Evolutionary conservation across 1,140 invertebrate genomes (phyloP).

Genomic region (Neodiprion fabricii): DNA sequence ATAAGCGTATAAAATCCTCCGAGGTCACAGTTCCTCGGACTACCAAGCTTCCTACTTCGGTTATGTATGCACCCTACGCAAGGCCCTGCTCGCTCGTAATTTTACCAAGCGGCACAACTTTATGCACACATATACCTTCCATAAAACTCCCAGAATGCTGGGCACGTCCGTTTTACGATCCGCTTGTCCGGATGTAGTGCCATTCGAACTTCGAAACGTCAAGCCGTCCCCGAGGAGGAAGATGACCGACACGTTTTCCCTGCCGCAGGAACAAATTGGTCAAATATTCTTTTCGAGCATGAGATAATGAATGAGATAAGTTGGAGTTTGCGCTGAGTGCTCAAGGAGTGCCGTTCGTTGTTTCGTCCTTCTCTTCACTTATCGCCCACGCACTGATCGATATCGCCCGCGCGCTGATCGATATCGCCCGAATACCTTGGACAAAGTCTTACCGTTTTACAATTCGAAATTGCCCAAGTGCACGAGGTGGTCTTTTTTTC

Average conservation of each 20-base stretch:
- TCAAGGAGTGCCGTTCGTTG: background rate
- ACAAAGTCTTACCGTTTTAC: no score
- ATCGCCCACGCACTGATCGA: background rate
- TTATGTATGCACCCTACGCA: background rate
- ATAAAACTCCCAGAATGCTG: background rate
- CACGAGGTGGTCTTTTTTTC: no score
- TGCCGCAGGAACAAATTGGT: no score
- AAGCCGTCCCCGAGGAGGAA: background rate
- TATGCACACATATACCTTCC: background rate
- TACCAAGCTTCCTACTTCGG: background rate
- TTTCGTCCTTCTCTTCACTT: background rate
- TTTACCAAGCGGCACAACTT: background rate
- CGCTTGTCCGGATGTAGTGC: background rate
- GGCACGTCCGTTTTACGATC: slow-evolving; percentile 1
- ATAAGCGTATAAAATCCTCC: background rate
- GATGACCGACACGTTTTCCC: background rate
- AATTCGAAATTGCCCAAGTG: background rate
- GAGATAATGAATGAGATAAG: no score
- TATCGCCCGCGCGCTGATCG: background rate
- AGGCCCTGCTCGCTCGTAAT: background rate
- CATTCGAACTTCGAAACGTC: background rate
- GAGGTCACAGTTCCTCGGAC: background rate
- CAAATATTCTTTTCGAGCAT: no score
- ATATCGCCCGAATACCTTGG: background rate
- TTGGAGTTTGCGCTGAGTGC: background rate